A percentile compares a stretch with the other conserved stretches of the same genome.
Evolutionary conservation across 2,113 vertebrate genomes (phyloP).

Genomic region (Crotalus tigris): DNA sequence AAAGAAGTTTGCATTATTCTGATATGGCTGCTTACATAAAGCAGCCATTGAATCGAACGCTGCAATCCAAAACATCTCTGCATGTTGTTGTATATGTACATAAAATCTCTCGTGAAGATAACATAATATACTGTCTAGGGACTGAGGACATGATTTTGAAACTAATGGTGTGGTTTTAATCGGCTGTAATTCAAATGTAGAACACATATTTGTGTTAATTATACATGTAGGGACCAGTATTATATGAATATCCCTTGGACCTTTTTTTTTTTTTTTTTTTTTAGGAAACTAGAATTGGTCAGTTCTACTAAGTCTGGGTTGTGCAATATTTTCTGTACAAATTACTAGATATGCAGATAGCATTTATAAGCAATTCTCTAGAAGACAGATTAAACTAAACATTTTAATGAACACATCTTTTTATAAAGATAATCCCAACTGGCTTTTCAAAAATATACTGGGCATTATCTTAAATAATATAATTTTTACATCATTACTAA

Average conservation of each 20-base stretch:
- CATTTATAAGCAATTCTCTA: not conserved
- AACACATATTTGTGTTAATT: not conserved
- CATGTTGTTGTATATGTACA: not conserved
- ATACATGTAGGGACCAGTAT: not conserved
- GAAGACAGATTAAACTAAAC: not conserved
- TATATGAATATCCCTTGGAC: not conserved
- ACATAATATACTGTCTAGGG: not conserved
- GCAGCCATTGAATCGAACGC: not conserved
- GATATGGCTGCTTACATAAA: not conserved
- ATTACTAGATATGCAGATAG: not conserved
- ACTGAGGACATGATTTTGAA: not conserved
- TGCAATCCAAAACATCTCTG: not conserved
- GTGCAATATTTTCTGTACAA: not conserved
- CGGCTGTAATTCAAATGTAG: not conserved
- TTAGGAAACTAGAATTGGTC: not conserved
- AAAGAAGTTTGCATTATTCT: not conserved
- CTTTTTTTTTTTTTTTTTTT: not conserved
- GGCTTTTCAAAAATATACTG: not conserved
- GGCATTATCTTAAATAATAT: not conserved
- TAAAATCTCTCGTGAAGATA: not conserved
- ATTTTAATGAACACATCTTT: not conserved
- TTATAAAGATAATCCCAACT: not conserved
- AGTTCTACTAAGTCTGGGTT: not conserved
- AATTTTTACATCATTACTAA: not conserved
- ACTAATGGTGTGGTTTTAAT: not conserved